Evolutionary conservation across 2,113 vertebrate genomes (phyloP), one percentile per base, ranked within the genome.

Genomic region (Sebastes fasciatus): DNA sequence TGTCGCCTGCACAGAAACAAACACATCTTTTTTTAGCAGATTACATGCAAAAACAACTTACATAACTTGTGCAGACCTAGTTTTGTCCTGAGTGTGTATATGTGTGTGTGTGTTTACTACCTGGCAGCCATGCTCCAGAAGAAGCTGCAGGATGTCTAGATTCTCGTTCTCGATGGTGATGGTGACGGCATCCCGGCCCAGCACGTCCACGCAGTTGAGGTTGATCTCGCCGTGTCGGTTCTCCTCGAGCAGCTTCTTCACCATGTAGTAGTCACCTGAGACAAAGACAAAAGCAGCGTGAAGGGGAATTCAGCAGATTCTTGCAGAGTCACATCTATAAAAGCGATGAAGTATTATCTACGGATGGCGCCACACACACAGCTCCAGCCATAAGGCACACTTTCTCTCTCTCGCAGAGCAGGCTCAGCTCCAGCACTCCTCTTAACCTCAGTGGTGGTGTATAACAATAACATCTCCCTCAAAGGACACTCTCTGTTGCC

Each of bases 241-340:
- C 89, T 99, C 97, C 87, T 98, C 98, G 34, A 99, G 94, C 58
- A 99, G 97, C 72, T 98, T 99, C 96, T 99, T 99, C 95, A 99
- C 98, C 98, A 99, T 99, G 92, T 99, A 99, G 95, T 98, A 99
- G 93, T 99, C 98, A 93, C 98, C 98, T 99, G 87, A 40, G 52
- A 43, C 12, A 43, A 45, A 46, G 14, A 74, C 61, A 82, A 40
- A 40, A 63, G 42, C n/a, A n/a, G 2, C 34, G 6, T 19, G 11
- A 34, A 17, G 19, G 54, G 4, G 64, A 48, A 43, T 42, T 76
- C 2, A 61, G 45, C 5, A 40, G 3, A 64, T 23, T 64, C n/a
- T 73, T 42, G 34, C 21, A 5, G 61, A 60, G 23, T 9, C 7
- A 10, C 21, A 23, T 52, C 45, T 74, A 68, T 34, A 12, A 79